Conservation (phyloP, 2,797 vertebrate genomes). For the Gouania willdenowi region DNA sequence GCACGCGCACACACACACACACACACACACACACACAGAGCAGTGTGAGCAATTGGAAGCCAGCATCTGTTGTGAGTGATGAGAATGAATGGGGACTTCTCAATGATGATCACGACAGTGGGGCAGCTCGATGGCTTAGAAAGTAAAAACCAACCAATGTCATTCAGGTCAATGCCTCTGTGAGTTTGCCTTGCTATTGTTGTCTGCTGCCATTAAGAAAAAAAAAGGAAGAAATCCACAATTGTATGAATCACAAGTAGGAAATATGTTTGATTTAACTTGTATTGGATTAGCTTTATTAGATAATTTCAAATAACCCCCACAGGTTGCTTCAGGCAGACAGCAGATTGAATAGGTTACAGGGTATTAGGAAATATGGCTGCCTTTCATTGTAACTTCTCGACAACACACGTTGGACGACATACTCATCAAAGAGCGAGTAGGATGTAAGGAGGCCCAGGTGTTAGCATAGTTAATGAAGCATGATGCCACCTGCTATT, state of each 20-base stretch:
- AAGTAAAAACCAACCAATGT: slow-evolving; percentile 73
- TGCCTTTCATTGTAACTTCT: slow-evolving; percentile 23
- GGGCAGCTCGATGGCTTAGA: slow-evolving; percentile 63
- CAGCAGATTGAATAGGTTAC: slow-evolving; percentile 50
- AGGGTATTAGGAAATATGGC: slow-evolving; percentile 42
- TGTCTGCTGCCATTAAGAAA: slow-evolving; percentile 1
- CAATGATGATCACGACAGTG: slow-evolving; percentile 64
- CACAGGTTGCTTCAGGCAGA: slow-evolving; percentile 21
- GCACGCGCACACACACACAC: neutral
- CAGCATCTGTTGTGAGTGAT: slow-evolving; percentile 75
- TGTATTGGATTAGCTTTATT: slow-evolving; percentile 34
- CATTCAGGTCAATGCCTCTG: slow-evolving; percentile 63
- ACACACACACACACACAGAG: slow-evolving; percentile 32
- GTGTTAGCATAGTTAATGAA: slow-evolving; percentile 79
- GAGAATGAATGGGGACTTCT: slow-evolving; percentile 66
- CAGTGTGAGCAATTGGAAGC: slow-evolving; percentile 65
- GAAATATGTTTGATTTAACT: slow-evolving; percentile 7
- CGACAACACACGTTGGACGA: slow-evolving; percentile 30
- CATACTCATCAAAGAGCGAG: slow-evolving; percentile 48
- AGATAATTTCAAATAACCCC: slow-evolving; percentile 33
- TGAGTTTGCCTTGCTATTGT: slow-evolving; percentile 24
- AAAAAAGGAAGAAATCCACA: neutral
- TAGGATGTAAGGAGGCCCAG: slow-evolving; percentile 72
- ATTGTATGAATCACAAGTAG: neutral
- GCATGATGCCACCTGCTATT: slow-evolving; percentile 73